phyloP scores from a whole-genome alignment of 2,888 invertebrate genomes.

The Lissonota sp. region DNA sequence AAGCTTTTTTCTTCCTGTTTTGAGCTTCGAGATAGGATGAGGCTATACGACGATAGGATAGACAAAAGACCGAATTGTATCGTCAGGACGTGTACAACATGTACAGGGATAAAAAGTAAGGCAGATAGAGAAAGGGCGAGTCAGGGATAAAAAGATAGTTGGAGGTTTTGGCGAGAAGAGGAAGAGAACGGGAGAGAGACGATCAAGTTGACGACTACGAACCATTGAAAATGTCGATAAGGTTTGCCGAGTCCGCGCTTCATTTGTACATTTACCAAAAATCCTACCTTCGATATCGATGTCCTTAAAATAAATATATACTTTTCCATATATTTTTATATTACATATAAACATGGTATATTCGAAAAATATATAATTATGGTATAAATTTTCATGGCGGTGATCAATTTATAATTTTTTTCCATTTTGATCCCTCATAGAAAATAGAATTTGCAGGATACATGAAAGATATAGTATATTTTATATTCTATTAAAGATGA shows the following conservation, averaged over 20 bases:
- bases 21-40: constrained; percentile 23
- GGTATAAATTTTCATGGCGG: too few relatives aligned
- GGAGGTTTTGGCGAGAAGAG: not conserved
- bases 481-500: too few relatives aligned
- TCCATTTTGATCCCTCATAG: too few relatives aligned
- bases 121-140: not conserved
- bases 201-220: constrained; percentile 26
- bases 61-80: constrained; percentile 56
- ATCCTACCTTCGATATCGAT: constrained; percentile 1
- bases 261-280: constrained; percentile 44
- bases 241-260: constrained; percentile 16
- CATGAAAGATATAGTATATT: too few relatives aligned
- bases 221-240: constrained; percentile 12
- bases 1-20: constrained; percentile 25
- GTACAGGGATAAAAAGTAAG: constrained; percentile 7
- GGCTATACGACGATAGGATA: constrained; percentile 43
- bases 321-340: not conserved
- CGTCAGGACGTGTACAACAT: constrained; percentile 40
- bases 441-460: too few relatives aligned
- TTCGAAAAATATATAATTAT: too few relatives aligned
- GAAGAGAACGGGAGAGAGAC: not conserved
- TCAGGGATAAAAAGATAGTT: constrained; percentile 33
- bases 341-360: too few relatives aligned
- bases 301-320: constrained; percentile 6
- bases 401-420: too few relatives aligned